Evolutionary conservation across 2,797 vertebrate genomes (phyloP), one percentile per base, ranked within the genome.

Genomic region (Distichodus sexfasciatus): DNA sequence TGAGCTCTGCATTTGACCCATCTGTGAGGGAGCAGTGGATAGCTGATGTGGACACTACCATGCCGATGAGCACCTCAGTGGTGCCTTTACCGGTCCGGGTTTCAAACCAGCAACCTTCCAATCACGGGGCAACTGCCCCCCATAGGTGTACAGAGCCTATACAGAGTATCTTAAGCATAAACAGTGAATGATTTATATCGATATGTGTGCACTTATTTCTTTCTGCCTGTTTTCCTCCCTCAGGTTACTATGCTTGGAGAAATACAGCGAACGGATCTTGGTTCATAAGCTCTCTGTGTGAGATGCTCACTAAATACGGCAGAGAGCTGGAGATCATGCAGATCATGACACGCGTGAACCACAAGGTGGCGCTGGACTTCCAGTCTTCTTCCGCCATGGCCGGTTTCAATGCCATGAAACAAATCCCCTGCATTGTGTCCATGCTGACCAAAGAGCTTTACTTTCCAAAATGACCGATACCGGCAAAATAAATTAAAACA

Each of bases 371-470:
- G 0, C 60, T 69, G 0, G 75, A 91, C 29, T 98, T 93, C 0
- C 86, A 96, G 79, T 97, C 96, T 3, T 76, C 44, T 60, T 92
- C 91, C 14, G 80, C n/a, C 14, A 19, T 69, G 0, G 69, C 84
- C 1, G 86, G 88, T 15, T 94, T 84, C 21, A 85, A 84, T 59
- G 85, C 79, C 24, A 97, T 92, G 86, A 98, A 96, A 72, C 95
- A 98, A 84, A 95, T 98, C 59, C 94, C 96, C 0, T 95, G 93
- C 62, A 93, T 98, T 48, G 87, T 96, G 61, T 95, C 94, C 0
- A 94, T 97, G 95, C 83, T 98, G 54, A 98, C 96, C 81, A 98
- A 95, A 90, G 94, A 97, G 2, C 79, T 98, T 23, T 93, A 93
- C 85, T 95, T 98, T 77, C 76, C 83, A 66, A 79, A 67, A 50